Evolutionary conservation across 2,797 vertebrate genomes (phyloP).

Genomic region (Tympanoctomys barrerae): DNA sequence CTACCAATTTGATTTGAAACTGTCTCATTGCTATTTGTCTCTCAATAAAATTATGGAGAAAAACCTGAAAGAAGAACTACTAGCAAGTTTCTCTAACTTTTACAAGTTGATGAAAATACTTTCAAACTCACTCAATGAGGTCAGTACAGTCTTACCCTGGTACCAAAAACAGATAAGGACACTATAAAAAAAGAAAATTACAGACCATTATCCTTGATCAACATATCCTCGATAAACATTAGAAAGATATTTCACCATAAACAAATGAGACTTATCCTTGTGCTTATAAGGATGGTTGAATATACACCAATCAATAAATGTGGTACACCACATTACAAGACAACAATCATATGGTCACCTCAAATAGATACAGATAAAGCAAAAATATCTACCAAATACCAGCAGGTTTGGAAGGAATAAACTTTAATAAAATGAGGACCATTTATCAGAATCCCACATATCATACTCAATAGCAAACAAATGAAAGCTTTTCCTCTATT

Average conservation of each 20-base stretch:
- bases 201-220: background rate
- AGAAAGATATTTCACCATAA: background rate
- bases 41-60: too few species aligned
- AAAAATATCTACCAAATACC: background rate
- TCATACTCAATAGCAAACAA: background rate
- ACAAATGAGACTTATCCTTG: background rate
- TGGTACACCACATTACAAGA: background rate
- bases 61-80: background rate
- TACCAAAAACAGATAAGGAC: background rate
- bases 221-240: background rate
- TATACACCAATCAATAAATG: background rate
- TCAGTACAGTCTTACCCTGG: background rate
- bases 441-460: background rate
- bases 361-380: background rate
- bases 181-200: background rate
- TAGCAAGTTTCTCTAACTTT: background rate
- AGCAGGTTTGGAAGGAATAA: background rate
- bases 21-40: too few species aligned
- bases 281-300: background rate
- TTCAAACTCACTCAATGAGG: background rate
- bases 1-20: too few species aligned
- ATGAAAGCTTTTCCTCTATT: background rate
- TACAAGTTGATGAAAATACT: background rate
- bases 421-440: background rate
- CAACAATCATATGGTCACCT: background rate